Evolutionary conservation across 2,797 vertebrate genomes (phyloP).

Genomic region (Phrynocephalus guinanensis): DNA sequence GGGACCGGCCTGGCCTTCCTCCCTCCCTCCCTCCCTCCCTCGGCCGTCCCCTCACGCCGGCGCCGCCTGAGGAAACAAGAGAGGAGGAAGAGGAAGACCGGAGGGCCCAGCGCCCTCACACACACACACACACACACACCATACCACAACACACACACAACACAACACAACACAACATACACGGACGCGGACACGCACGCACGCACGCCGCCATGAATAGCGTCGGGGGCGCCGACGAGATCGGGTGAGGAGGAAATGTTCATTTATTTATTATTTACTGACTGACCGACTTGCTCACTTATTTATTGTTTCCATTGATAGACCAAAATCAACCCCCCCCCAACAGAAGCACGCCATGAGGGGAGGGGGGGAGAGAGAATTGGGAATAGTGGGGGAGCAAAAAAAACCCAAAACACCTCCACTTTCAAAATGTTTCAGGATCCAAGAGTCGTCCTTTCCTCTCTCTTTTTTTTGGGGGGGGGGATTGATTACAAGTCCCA

Average conservation of each 20-base stretch:
- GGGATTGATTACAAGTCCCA: no score
- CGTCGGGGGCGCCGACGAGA: slow-evolving; percentile 95
- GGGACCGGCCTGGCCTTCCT: neutral
- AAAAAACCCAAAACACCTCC: neutral
- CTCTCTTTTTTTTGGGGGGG: no score
- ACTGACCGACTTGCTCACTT: no score
- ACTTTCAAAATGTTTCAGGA: neutral
- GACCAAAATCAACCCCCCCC: no score
- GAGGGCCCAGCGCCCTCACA: neutral
- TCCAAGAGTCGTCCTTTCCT: neutral
- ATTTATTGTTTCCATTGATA: no score
- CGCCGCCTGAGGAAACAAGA: slow-evolving; percentile 37
- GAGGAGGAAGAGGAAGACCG: slow-evolving; percentile 21
- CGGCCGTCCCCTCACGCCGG: slow-evolving; percentile 15
- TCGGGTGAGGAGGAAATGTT: slow-evolving; percentile 83
- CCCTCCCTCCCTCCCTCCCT: slow-evolving; percentile 26
- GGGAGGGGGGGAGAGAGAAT: no score
- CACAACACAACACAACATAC: no score
- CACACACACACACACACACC: neutral
- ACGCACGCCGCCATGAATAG: slow-evolving; percentile 92
- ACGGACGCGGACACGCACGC: neutral
- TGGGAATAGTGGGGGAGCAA: no score
- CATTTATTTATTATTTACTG: no score
- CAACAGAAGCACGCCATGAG: no score
- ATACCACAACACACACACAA: neutral